Evolutionary conservation across 2,888 invertebrate species (phyloP), one percentile per base, ranked within the genome.

Genomic region (Aphidoletes aphidimyza): DNA sequence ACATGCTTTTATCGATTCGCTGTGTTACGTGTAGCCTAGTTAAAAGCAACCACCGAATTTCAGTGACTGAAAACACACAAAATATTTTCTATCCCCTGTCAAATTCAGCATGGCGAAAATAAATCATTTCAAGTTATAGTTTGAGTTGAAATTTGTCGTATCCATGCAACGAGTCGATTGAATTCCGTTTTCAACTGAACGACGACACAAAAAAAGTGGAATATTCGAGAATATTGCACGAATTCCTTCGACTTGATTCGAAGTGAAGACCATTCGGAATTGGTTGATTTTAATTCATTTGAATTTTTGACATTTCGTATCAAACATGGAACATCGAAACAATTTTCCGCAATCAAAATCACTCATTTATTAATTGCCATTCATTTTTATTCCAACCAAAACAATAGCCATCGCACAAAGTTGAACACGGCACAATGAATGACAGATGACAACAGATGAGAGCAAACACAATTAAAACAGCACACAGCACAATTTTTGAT

Each of bases 381-480:
- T 19, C 81, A 81, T 81, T 81, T 81, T 81, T 81, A 81, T 37
- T 8, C n/a, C 37, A 2, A 69, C 69, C 22, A 11, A 37, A 81
- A 37, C 37, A 81, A 81, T 37, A 37, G 5, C 17, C 22, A 6
- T 6, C 6, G n/a, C 37, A 81, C n/a, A n/a, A n/a, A n/a, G n/a
- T n/a, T n/a, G n/a, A n/a, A n/a, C n/a, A n/a, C n/a, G n/a, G n/a
- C n/a, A n/a, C n/a, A 81, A 17, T 81, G 81, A 81, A 81, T 81
- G 81, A 81, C 81, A 81, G 37, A 81, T 81, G 81, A 81, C n/a
- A 39, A 81, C 81, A 81, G 37, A 81, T 81, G 81, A 81, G n/a
- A 39, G 37, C 19, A 81, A 81, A 81, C 17, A 37, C 37, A 81
- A 37, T 81, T 37, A 81, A 81, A 81, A 81, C 36, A 81, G 17